Base-by-base conservation (phyloP, 2,888 invertebrate genomes). In the Mimachlamys varia region DNA sequence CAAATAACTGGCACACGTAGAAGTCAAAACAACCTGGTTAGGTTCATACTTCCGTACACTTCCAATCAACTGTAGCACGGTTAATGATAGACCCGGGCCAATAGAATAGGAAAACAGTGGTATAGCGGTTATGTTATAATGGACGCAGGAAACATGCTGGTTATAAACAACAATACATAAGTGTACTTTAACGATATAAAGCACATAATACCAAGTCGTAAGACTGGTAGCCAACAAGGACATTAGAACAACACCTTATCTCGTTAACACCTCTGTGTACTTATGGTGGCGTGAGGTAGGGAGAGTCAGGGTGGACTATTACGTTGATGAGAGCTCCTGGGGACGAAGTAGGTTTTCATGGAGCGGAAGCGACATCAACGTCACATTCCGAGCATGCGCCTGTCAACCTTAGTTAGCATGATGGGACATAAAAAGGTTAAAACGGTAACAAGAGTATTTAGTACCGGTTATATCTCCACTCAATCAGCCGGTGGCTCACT, bases 301-400 rank as follows among this genome's bases (percentile, higher is more conserved):
- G 10, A 4, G 15, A 33, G 10, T 15, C 13, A 13, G 33, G 76
- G 27, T 33, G 76, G 27, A 19, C 76, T 27, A 76, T 13, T 62
- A 22, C 22, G 13, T 27, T 22, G 76, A 22, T 27, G 27, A 76
- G 76, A 13, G 12, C 33, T 12, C 44, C 19, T 2, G 19, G 27
- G 76, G 17, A 76, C 76, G 76, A 10, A 76, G 15, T 2, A 33
- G 76, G 76, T 27, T 15, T 76, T 12, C 76, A 22, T 12, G 76
- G 22, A 76, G 33, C 27, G 76, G 76, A 76, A 76, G 76, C 33
- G 76, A 17, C 76, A 76, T 76, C 76, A 76, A 33, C 27, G 3
- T 33, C 76, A 76, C 76, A 76, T 76, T 33, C 76, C 76, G 76
- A 17, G 76, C 76, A 76, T 76, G 76, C 76, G 76, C 17, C 17